A percentile compares a stretch with the other conserved stretches of the same genome.
Conservation (phyloP, 2,888 invertebrate species). For the Sisyra terminalis region DNA sequence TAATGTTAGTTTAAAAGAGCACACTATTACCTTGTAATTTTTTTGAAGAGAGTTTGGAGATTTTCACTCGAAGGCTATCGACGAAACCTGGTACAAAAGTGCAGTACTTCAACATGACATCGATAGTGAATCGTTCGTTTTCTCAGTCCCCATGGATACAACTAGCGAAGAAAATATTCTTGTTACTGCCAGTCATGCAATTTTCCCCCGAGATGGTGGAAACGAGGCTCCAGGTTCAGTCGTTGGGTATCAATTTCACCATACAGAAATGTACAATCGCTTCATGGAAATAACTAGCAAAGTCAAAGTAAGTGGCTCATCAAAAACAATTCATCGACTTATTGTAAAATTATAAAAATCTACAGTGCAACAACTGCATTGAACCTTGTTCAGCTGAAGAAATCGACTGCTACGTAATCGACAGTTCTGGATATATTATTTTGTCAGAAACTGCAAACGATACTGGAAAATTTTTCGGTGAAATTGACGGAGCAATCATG, state of each 20-base stretch:
- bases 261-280: conserved; percentile 45
- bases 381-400: conserved; percentile 40
- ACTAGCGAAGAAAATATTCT: conserved; percentile 25
- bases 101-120: conserved; percentile 73
- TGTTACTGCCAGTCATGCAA: conserved; percentile 69
- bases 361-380: conserved; percentile 22
- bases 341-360: too few relatives aligned
- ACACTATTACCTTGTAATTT: too few relatives aligned
- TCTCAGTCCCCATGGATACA: conserved; percentile 49
- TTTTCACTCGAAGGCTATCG: conserved; percentile 56
- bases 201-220: conserved; percentile 63
- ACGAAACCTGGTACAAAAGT: conserved; percentile 83
- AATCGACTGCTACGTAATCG: conserved; percentile 74
- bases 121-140: conserved; percentile 60
- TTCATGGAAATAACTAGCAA: conserved; percentile 52
- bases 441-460: conserved; percentile 47
- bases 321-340: too few relatives aligned
- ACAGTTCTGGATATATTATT: conserved; percentile 79
- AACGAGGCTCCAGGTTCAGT: conserved; percentile 74
- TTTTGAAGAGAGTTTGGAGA: conserved; percentile 55
- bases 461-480: conserved; percentile 77
- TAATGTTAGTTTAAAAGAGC: conserved; percentile 6
- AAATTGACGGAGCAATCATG: conserved; percentile 61
- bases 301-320: conserved; percentile 24
- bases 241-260: conserved; percentile 72